These are phyloP conservation scores for Chloebia gouldiae DNA, from an alignment of 2,113 vertebrate genomes.

Conservation along the genomic window DNA sequence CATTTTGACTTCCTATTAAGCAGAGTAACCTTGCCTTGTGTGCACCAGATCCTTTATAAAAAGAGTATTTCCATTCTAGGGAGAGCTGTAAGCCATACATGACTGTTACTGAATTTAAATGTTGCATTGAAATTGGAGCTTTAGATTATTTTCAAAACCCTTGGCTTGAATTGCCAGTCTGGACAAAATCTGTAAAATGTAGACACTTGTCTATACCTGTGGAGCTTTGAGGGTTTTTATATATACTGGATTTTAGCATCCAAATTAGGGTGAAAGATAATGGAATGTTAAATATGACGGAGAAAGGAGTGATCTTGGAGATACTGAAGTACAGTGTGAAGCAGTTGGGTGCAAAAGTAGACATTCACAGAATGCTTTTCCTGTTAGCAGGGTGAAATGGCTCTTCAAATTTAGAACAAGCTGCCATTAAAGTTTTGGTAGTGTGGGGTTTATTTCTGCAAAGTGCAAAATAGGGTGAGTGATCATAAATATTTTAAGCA, in stretches of 20 bases:
- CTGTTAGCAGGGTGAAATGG: not conserved
- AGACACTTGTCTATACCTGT: not conserved
- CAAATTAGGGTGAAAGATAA: not conserved
- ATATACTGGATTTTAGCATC: not conserved
- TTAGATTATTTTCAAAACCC: not conserved
- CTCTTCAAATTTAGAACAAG: not conserved
- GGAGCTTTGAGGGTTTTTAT: not conserved
- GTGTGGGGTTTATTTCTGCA: conserved; percentile 15
- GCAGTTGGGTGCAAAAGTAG: not conserved
- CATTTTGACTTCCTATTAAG: not conserved
- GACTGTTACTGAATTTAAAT: not conserved
- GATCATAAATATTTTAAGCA: not conserved
- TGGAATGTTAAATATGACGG: not conserved
- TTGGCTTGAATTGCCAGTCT: not conserved
- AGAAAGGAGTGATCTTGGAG: not conserved
- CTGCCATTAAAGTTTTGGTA: not conserved
- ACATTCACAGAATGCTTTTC: not conserved
- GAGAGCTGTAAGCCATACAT: not conserved
- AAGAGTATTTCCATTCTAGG: not conserved
- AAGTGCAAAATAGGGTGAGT: not conserved
- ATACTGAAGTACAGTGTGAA: not conserved
- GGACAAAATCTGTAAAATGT: not conserved
- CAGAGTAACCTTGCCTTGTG: not conserved
- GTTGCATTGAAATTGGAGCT: not conserved
- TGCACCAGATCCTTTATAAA: conserved; percentile 5